These are phyloP conservation scores for Tuta absoluta DNA, from an alignment of 2,888 invertebrate genomes.

Conservation along the genomic window DNA sequence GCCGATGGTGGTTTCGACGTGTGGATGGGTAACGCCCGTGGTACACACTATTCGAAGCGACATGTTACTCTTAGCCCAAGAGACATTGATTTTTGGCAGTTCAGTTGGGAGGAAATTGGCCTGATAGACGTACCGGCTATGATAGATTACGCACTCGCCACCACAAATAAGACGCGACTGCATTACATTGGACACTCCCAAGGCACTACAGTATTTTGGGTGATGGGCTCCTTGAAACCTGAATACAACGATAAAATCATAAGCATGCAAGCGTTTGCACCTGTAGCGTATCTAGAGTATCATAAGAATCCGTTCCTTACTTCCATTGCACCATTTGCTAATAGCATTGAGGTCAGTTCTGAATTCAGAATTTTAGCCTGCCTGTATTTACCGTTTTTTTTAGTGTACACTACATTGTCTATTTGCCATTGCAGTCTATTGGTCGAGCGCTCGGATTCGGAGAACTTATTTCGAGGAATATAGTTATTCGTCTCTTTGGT, in stretches of 20 bases:
- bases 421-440: constrained; percentile 42
- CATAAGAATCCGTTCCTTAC: constrained; percentile 68
- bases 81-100: constrained; percentile 79
- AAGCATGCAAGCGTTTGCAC: constrained; percentile 83
- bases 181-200: constrained; percentile 91
- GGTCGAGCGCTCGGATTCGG: constrained; percentile 66
- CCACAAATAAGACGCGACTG: constrained; percentile 80
- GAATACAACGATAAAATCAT: constrained; percentile 84
- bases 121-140: constrained; percentile 87
- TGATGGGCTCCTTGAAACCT: constrained; percentile 82
- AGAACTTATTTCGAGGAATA: constrained; percentile 82
- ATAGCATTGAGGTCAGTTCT: constrained; percentile 55
- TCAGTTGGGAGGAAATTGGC: constrained; percentile 91
- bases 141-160: constrained; percentile 84
- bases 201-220: constrained; percentile 82
- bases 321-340: constrained; percentile 59
- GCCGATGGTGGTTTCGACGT: constrained; percentile 85
- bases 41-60: constrained; percentile 82
- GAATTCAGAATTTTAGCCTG: no score
- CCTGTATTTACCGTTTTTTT: no score
- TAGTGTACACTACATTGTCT: background rate
- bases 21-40: constrained; percentile 90
- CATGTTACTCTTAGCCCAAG: constrained; percentile 70
- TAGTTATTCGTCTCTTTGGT: constrained; percentile 68
- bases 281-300: constrained; percentile 81